Base-by-base conservation (phyloP, 2,888 invertebrate species). In the Drosophila fungiperda region DNA sequence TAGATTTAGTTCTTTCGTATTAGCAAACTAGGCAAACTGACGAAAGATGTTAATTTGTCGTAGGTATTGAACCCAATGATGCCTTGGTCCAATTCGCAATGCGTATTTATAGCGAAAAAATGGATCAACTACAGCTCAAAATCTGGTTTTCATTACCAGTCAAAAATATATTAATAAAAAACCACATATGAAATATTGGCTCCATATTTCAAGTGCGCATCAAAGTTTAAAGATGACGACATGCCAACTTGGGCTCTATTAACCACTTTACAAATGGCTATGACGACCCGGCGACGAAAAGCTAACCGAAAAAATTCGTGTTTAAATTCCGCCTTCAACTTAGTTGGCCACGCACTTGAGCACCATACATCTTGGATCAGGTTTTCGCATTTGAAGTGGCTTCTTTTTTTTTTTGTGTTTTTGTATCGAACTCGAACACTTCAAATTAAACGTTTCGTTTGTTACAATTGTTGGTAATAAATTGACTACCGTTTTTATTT, bases 51-150 rank as follows among this genome's bases (percentile, higher is more conserved):
- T 82, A 76, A 83, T 86, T 61, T 79, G 79, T 78, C 75, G 78
- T 78, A 84, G 83, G 80, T 89, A 82, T 73, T 81, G 82, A 90
- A 85, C 83, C 85, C 86, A 92, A 87, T 91, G 91, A 90, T 92
- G 77, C 60, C 76, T 78, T 82, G 72, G 64, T 77, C 73, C 60
- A 70, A 76, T 77, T 80, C 49, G 74, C 65, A 59, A 60, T 64
- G 68, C 66, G 71, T 87, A 90, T 91, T 91, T 92, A 91, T 91
- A 92, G 81, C 64, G 36, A 60, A 69, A 60, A 76, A 62, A 40
- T 57, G 57, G 70, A 76, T 64, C 62, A 65, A 7, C 32, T n/a
- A 38, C 6, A 36, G 54, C 17, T 32, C 1, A 65, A 65, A 70
- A 70, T 76, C 82, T 62, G 78, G 80, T 87, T 86, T 81, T 74